Evolutionary conservation across 2,113 vertebrate genomes (phyloP), one percentile per base, ranked within the genome.

Genomic region (Labeo catla): DNA sequence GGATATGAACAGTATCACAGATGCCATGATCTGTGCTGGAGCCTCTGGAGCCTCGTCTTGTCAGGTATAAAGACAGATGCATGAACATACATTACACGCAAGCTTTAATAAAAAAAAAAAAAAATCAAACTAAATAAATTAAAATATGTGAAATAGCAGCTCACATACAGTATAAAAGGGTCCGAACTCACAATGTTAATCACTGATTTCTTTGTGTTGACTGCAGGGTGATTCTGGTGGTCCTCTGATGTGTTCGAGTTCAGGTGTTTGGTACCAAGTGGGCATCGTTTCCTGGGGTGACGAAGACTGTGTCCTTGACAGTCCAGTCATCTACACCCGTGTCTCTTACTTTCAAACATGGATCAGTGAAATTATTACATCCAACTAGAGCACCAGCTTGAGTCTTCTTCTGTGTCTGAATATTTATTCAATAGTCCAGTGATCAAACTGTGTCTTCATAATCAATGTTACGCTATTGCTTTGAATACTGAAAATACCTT

Each of bases 251-350:
- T 96, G 94, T 90, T 74, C 94, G 90, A 94, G 76, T 1, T 78
- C 91, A 34, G 92, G 91, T 4, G 83, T 72, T 2, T 95, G 96
- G 95, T 92, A 85, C 73, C 94, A 95, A 47, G 88, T 90, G 54
- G 96, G 96, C 39, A 91, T 95, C 4, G 95, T 97, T 81, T 97
- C 96, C 70, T 96, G 96, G 95, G 96, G 96, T 3, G 95, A 91
- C 11, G 50, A 2, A 28, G 92, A 95, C 90, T 97, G 95, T 89
- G 94, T 95, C 0, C 90, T 95, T 70, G 5, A 0, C 0, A 0
- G 91, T 21, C 96, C 96, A n/a, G 94, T 93, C 0, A 89, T 95
- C 45, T 96, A 96, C 0, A 66, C 95, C 39, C 39, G 39, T 39
- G 39, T 39, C 39, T 39, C 39, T 39, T 39, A 39, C 39, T 39